Evolutionary conservation across 2,797 vertebrate species (phyloP), one percentile per base, ranked within the genome.

Genomic region (Danio aesculapii): DNA sequence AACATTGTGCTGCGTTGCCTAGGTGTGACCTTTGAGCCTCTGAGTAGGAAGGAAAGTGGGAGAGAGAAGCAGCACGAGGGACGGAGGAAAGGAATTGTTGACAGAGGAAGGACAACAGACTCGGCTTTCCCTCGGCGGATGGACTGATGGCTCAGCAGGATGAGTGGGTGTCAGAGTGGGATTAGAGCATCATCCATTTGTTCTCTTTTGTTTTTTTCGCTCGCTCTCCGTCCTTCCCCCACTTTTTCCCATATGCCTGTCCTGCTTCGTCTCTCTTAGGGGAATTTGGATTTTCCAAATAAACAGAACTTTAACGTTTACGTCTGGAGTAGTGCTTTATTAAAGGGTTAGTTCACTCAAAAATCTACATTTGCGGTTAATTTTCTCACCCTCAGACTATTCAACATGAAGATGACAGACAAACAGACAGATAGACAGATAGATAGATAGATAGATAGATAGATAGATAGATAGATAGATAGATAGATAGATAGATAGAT

Each of bases 151-250:
- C 88, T 89, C 86, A 84, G 90, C 92, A 89, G 88, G 89, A 91
- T 78, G 90, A 88, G 91, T 93, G 93, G 93, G 92, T 91, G 93
- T 93, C 88, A 87, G 89, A 92, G 91, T 89, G 89, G 92, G 93
- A 91, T 85, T 87, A 86, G 83, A 92, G 90, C 90, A 92, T 93
- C 92, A 93, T 94, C 92, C 91, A 92, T 94, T 93, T 93, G 91
- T 94, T 92, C 91, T 93, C 89, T 88, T 86, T 91, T 89, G 91
- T 85, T 89, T 55, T 79, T 58, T 66, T 39, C n/a, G 4, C 84
- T 88, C 57, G 16, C 64, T 58, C 87, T 90, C 86, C 53, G 8
- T 52, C 55, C 55, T 69, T 67, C 67, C 47, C 59, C 57, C 67
- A 55, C 67, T 82, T 81, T 63, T 64, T 43, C 59, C 77, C 92